Evolutionary conservation across 2,797 vertebrate genomes (phyloP), one percentile per base, ranked within the genome.

Genomic region (Sebastes dallii): DNA sequence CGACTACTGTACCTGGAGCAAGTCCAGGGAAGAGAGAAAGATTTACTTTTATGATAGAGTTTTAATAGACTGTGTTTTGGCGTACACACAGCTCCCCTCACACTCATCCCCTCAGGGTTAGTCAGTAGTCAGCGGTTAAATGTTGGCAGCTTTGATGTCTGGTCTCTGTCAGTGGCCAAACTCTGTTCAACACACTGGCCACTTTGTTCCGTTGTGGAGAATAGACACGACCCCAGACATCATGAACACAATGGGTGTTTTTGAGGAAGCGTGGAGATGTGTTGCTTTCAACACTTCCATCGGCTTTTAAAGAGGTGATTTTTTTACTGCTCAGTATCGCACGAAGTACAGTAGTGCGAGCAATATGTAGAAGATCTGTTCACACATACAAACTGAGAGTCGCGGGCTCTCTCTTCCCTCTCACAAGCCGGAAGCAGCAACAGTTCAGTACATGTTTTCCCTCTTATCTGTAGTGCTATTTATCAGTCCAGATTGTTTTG

Each of bases 131-230:
- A 72, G 18, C 80, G 54, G 77, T 85, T 84, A 80, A 85, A 76
- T 71, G 77, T 56, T 56, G 50, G 66, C 16, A 50, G 32, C 85
- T 89, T 83, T 87, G 85, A 92, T 89, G 76, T 72, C 36, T 61
- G 72, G 72, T 72, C 75, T 77, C 56, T 59, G 46, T 75, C 83
- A 78, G 56, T 39, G 55, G 39, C 70, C 61, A 42, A 60, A 70
- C 55, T 86, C 52, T 39, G n/a, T 58, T 66, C 59, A 54, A 16
- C 80, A 90, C 87, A 90, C 72, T 82, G 81, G 65, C 52, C 6
- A 42, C 83, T 86, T 83, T 92, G 89, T 91, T 77, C 66, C 4
- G 14, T 30, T 36, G 61, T 72, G 7, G 9, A 71, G 55, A 86
- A 83, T n/a, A 72, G 62, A 72, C 22, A 7, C 13, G 61, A 55